These are phyloP conservation scores for Illadopsis cleaveri DNA, from an alignment of 2,113 vertebrate species.

Conservation along the genomic window DNA sequence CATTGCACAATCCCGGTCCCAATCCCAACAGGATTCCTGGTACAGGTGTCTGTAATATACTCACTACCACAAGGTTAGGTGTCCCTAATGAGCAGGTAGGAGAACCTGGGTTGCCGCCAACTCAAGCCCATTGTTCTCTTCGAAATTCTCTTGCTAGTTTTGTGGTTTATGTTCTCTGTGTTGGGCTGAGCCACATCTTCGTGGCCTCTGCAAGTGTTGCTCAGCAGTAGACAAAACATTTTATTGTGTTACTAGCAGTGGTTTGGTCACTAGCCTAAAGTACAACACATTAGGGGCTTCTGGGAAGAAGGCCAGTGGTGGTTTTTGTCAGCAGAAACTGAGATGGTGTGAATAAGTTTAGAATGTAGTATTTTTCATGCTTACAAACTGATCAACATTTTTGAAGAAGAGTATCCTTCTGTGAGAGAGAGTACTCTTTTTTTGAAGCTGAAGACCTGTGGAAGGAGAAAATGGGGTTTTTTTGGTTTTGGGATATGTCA, in stretches of 20 bases:
- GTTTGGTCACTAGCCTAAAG: not conserved
- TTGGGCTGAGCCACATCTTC: not conserved
- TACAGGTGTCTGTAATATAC: fast-evolving
- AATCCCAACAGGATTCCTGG: not conserved
- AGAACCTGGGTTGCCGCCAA: not conserved
- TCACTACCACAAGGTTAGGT: not conserved
- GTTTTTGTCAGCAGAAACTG: not conserved
- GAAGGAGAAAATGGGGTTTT: not conserved
- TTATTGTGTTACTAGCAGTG: not conserved
- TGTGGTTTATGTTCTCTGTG: not conserved
- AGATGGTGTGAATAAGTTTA: not conserved
- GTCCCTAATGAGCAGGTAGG: not conserved
- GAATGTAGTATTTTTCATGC: not conserved
- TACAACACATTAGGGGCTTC: not conserved
- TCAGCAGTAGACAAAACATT: not conserved
- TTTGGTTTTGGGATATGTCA: not conserved
- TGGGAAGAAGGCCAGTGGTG: not conserved
- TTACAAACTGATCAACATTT: not conserved
- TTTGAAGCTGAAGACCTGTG: not conserved
- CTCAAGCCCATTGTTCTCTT: not conserved
- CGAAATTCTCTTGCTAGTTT: fast-evolving
- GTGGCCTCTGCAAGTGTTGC: not conserved
- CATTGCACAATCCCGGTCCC: not conserved
- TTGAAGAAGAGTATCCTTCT: not conserved
- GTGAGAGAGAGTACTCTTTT: not conserved